A percentile compares a stretch with the other conserved stretches of the same genome.
Evolutionary conservation across 2,888 invertebrate species (phyloP).

Genomic region (Drosophila conformis): DNA sequence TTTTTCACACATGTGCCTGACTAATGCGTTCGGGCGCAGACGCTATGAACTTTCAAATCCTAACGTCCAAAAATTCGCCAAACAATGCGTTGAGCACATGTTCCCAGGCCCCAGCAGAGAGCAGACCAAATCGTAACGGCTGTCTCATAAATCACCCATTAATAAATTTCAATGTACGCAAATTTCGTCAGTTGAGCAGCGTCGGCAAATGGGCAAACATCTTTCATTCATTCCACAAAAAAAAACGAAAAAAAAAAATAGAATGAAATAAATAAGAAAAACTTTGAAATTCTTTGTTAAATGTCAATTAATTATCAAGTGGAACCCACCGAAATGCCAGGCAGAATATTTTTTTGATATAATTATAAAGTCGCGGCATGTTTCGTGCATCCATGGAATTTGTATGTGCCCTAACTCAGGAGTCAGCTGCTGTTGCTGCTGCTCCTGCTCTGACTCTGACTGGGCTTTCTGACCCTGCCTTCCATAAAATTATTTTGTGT

Average conservation of each 20-base stretch:
- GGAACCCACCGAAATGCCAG: conserved; percentile 33
- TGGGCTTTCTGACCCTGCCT: conserved; percentile 35
- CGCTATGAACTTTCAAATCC: conserved; percentile 56
- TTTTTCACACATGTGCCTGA: conserved; percentile 60
- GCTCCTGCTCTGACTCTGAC: conserved; percentile 17
- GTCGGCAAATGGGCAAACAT: conserved; percentile 29
- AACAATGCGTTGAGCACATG: conserved; percentile 46
- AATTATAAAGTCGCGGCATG: conserved; percentile 76
- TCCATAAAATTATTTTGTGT: conserved; percentile 40
- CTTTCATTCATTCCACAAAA: conserved; percentile 30
- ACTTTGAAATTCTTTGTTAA: conserved; percentile 68
- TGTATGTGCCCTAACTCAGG: conserved; percentile 36
- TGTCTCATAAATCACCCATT: conserved; percentile 69
- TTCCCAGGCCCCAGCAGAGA: conserved; percentile 49
- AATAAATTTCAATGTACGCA: conserved; percentile 67
- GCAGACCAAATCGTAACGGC: conserved; percentile 34
- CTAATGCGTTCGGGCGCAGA: conserved; percentile 29
- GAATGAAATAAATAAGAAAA: conserved; percentile 7
- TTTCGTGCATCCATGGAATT: conserved; percentile 48
- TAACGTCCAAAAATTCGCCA: conserved; percentile 56
- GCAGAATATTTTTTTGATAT: conserved; percentile 53
- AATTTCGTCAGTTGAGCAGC: conserved; percentile 55
- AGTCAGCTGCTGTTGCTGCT: conserved; percentile 14
- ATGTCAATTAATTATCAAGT: conserved; percentile 78
- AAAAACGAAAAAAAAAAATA: not conserved